These are phyloP conservation scores for Criorhina ranunculi DNA, from an alignment of 2,888 invertebrate genomes.

Conservation along the genomic window DNA sequence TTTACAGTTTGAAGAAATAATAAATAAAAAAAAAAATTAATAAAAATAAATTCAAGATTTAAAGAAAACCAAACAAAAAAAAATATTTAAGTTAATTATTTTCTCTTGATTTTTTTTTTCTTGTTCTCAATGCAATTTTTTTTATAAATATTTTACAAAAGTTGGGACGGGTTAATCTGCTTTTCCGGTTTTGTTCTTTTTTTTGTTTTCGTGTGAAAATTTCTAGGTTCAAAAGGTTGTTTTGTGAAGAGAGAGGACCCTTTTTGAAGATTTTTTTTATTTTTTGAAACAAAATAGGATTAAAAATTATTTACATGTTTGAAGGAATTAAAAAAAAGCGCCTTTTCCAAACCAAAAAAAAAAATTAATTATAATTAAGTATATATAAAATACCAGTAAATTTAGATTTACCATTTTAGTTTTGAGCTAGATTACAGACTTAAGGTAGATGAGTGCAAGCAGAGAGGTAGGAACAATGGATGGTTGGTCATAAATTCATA, in stretches of 20 bases:
- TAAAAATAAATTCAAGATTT: slow-evolving; percentile 49
- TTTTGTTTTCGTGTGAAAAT: slow-evolving; percentile 62
- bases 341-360: slow-evolving; percentile 52
- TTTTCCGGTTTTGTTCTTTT: slow-evolving; percentile 83
- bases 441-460: neutral
- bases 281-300: slow-evolving; percentile 58
- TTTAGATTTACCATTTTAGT: slow-evolving; percentile 41
- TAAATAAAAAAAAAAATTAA: slow-evolving; percentile 53
- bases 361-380: too few species aligned
- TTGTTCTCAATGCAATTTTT: slow-evolving; percentile 77
- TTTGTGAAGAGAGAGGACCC: slow-evolving; percentile 76
- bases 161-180: slow-evolving; percentile 85
- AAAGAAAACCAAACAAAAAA: slow-evolving; percentile 20
- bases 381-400: slow-evolving; percentile 6
- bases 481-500: too few species aligned
- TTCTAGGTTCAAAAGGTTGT: slow-evolving; percentile 57
- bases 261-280: slow-evolving; percentile 57
- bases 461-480: neutral
- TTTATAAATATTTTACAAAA: slow-evolving; percentile 79
- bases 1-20: slow-evolving; percentile 81
- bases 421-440: slow-evolving; percentile 13
- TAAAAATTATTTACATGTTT: slow-evolving; percentile 72
- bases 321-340: slow-evolving; percentile 55
- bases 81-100: slow-evolving; percentile 43
- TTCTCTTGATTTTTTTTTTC: slow-evolving; percentile 61